Evolutionary conservation across 2,888 invertebrate species (phyloP).

Genomic region (Nomada ferruginata): DNA sequence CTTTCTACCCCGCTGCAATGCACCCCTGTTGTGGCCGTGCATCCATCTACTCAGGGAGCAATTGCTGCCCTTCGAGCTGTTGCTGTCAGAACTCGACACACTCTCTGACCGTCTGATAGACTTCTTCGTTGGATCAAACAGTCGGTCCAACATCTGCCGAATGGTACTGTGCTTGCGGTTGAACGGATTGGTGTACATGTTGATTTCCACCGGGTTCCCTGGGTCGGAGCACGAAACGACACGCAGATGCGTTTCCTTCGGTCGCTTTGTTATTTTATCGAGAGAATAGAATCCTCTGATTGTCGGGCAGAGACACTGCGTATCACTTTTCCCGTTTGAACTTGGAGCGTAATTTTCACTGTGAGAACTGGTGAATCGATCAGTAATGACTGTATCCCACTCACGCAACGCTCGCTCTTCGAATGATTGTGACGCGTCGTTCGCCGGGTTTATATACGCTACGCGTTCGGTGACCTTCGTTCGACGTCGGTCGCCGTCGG

Average conservation of each 20-base stretch:
- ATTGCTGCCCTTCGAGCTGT: conserved; percentile 76
- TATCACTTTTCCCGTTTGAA: conserved; percentile 4
- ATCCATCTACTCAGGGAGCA: conserved; percentile 70
- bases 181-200: conserved; percentile 90
- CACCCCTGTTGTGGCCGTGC: conserved; percentile 68
- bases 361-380: neutral
- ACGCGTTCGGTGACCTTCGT: conserved; percentile 61
- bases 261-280: neutral
- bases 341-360: neutral
- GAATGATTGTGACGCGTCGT: conserved; percentile 45
- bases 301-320: neutral
- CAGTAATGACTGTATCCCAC: neutral
- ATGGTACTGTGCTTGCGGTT: conserved; percentile 89
- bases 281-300: neutral
- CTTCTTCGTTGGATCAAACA: conserved; percentile 85
- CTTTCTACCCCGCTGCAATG: conserved; percentile 79
- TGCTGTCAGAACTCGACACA: conserved; percentile 78
- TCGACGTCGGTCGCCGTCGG: conserved; percentile 49
- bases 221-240: neutral
- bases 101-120: conserved; percentile 80
- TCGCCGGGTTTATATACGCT: conserved; percentile 57
- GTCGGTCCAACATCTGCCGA: conserved; percentile 88
- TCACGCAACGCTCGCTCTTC: conserved; percentile 8
- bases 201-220: neutral
- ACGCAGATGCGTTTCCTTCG: neutral